Percentiles rank a stretch among this genome's conserved stretches.
Evolutionary conservation across 2,797 vertebrate genomes (phyloP).

Genomic region (Cottoperca gobio): DNA sequence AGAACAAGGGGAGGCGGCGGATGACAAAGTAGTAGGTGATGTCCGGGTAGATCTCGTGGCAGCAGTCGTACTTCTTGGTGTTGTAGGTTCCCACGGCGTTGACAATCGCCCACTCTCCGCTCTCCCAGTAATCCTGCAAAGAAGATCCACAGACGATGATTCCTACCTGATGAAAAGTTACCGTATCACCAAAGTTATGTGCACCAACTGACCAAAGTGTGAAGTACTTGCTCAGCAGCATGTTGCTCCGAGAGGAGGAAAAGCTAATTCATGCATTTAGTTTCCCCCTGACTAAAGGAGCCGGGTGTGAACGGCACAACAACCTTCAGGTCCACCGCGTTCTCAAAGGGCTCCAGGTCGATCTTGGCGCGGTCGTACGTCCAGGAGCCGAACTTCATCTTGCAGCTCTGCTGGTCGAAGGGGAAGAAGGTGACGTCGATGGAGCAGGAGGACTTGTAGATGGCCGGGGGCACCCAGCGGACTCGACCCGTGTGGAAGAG

Average conservation of each 20-base stretch:
- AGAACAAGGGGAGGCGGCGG: conserved; percentile 92
- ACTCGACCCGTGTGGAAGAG: conserved; percentile 87
- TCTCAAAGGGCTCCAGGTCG: conserved; percentile 90
- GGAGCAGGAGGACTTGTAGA: conserved; percentile 97
- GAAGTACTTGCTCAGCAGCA: too few species aligned
- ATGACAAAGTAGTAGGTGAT: conserved; percentile 92
- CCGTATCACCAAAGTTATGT: too few species aligned
- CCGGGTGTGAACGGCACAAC: not conserved
- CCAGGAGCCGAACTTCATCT: conserved; percentile 97
- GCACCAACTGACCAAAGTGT: not conserved
- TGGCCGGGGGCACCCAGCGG: conserved; percentile 91
- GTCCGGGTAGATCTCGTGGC: conserved; percentile 91
- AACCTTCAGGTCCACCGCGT: conserved; percentile 88
- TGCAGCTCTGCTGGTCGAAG: conserved; percentile 96
- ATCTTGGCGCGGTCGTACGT: conserved; percentile 94
- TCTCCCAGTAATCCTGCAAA: conserved; percentile 91
- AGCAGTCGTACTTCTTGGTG: conserved; percentile 94
- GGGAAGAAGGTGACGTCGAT: conserved; percentile 97
- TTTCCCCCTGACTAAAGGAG: not conserved
- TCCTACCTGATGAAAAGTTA: not conserved
- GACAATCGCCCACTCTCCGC: conserved; percentile 93
- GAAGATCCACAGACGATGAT: not conserved
- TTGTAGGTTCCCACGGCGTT: conserved; percentile 90
- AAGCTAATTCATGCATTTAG: not conserved
- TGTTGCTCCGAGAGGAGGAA: too few species aligned